Percentiles rank a stretch among this genome's conserved stretches.
phyloP scores from a whole-genome alignment of 2,797 vertebrate species.

The Lacerta bilineata region DNA sequence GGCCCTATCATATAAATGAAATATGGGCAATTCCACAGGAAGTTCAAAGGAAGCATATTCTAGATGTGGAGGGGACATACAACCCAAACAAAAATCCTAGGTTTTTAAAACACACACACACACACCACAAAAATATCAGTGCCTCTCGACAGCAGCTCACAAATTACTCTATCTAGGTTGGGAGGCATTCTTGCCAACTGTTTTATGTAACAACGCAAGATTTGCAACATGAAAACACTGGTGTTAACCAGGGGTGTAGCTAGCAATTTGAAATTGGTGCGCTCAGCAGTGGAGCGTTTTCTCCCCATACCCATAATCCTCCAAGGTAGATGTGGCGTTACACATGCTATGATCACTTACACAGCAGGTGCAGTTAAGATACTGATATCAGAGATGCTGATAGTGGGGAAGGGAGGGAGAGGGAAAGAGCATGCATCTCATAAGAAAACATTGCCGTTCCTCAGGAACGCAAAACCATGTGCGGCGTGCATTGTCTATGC shows the following conservation, averaged over 20 bases:
- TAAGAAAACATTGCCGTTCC: accelerated
- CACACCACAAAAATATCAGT: not conserved
- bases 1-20: not conserved
- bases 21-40: not conserved
- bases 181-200: conserved; percentile 55
- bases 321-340: conserved; percentile 60
- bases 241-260: conserved; percentile 62
- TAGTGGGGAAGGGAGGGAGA: not conserved
- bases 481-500: not conserved
- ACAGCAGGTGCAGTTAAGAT: not conserved
- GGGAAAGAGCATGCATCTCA: not conserved
- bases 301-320: conserved; percentile 42
- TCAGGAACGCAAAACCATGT: conserved; percentile 19
- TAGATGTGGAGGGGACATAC: not conserved
- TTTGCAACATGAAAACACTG: conserved; percentile 63
- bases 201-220: conserved; percentile 58
- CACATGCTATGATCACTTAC: conserved; percentile 36
- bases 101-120: not conserved
- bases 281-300: conserved; percentile 50
- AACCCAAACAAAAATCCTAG: not conserved
- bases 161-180: conserved; percentile 57
- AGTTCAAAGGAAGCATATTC: not conserved
- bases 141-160: conserved; percentile 57
- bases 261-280: conserved; percentile 67
- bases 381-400: conserved; percentile 21